Percentiles rank a stretch among this genome's conserved stretches.
These are phyloP conservation scores for Nothobranchius kuhntae DNA, from an alignment of 2,113 vertebrate species.

Conservation along the genomic window DNA sequence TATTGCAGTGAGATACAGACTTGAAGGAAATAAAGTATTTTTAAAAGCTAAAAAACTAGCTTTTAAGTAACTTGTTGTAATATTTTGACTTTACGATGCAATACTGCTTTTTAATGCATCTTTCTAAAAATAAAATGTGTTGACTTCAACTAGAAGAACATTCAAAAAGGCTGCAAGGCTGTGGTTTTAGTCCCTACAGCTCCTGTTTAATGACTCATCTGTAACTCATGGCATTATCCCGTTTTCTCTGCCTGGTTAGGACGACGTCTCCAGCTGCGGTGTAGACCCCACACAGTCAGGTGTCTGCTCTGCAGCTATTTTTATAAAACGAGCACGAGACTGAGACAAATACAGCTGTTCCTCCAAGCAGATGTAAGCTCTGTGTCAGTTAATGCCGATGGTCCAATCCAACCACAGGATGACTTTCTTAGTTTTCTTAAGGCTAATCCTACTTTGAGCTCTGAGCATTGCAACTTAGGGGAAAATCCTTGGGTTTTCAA, in stretches of 20 bases:
- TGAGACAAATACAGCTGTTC: conserved; percentile 1
- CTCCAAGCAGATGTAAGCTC: not conserved
- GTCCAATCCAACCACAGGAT: conserved; percentile 17
- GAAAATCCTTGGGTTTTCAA: too few species aligned
- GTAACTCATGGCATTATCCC: conserved; percentile 39
- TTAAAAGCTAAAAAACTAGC: too few species aligned
- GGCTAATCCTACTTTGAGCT: too few species aligned
- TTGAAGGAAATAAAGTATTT: too few species aligned
- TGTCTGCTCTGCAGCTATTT: conserved; percentile 3
- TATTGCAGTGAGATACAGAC: too few species aligned
- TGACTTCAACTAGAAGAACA: conserved; percentile 18
- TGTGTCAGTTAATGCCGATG: not conserved
- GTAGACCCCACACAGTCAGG: conserved; percentile 34
- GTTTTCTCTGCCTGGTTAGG: conserved; percentile 47
- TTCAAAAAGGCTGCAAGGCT: conserved; percentile 26
- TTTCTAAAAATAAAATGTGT: conserved; percentile 26
- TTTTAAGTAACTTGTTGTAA: too few species aligned
- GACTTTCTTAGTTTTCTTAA: not conserved
- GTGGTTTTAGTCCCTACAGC: conserved; percentile 46
- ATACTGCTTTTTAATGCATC: not conserved
- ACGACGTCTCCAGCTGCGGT: conserved; percentile 10
- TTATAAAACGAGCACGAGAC: conserved; percentile 1
- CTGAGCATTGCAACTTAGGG: too few species aligned
- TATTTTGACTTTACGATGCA: too few species aligned
- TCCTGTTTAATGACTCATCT: conserved; percentile 58